Percentiles rank a stretch among this genome's conserved stretches.
Evolutionary conservation across 2,888 invertebrate species (phyloP).

Genomic region (Cryptus armator): DNA sequence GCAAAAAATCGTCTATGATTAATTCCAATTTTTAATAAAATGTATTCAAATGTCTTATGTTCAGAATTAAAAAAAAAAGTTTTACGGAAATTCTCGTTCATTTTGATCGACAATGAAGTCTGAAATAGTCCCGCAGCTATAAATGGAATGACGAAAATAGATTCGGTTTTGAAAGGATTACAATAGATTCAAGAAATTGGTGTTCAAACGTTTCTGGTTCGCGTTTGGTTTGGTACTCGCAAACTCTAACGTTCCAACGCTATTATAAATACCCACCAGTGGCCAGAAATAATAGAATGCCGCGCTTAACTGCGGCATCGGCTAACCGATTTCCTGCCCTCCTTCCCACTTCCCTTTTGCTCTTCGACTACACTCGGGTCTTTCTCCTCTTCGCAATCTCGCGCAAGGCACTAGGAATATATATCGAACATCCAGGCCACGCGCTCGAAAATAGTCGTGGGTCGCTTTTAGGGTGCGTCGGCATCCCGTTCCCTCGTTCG

Average conservation of each 20-base stretch:
- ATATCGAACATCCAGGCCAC: constrained; percentile 77
- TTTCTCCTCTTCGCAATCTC: constrained; percentile 49
- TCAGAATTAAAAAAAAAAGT: not conserved
- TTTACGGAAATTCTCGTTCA: not conserved
- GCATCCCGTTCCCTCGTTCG: constrained; percentile 66
- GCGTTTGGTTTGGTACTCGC: not conserved
- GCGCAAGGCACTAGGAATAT: constrained; percentile 59
- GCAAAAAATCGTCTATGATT: not conserved
- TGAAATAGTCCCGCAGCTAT: not conserved
- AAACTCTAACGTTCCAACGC: constrained; percentile 33
- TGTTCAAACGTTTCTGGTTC: not conserved
- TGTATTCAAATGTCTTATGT: no score
- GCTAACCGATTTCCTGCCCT: constrained; percentile 63
- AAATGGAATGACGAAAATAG: not conserved
- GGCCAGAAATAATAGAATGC: constrained; percentile 73
- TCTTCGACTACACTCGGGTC: constrained; percentile 40
- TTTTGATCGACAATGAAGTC: not conserved
- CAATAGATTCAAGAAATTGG: constrained; percentile 10
- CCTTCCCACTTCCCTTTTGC: constrained; percentile 27
- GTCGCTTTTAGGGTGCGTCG: constrained; percentile 72
- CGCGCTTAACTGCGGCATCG: constrained; percentile 59
- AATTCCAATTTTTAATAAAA: no score
- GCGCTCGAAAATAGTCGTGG: constrained; percentile 77
- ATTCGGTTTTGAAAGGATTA: not conserved
- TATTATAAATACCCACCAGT: constrained; percentile 70